Conservation (phyloP, 2,888 invertebrate genomes). For the Thymelicus sylvestris region DNA sequence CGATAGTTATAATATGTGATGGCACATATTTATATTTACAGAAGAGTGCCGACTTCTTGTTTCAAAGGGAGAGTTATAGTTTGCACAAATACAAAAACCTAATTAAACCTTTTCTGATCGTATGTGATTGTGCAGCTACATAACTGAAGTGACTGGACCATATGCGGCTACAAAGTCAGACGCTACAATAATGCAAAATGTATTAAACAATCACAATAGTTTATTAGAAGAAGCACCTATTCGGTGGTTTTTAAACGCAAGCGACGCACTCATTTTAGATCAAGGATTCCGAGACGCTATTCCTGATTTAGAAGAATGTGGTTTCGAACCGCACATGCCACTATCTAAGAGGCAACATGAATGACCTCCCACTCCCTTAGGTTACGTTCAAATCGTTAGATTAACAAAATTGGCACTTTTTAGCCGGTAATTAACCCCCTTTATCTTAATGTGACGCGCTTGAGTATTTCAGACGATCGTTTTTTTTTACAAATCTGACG, state of each 20-base stretch:
- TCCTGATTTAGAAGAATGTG: constrained; percentile 27
- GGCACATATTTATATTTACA: too few species aligned
- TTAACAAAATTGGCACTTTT: too few species aligned
- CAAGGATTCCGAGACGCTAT: constrained; percentile 26
- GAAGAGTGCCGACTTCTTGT: background rate
- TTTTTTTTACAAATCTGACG: too few species aligned
- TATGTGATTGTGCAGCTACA: constrained; percentile 40
- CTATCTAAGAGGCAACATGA: constrained; percentile 22
- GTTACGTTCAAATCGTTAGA: too few species aligned
- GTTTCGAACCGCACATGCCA: constrained; percentile 25
- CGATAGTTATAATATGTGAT: too few species aligned
- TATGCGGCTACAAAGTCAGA: too few species aligned
- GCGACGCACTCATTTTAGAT: constrained; percentile 16
- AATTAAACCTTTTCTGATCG: constrained; percentile 45
- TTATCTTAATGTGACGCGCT: too few species aligned
- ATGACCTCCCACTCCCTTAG: too few species aligned
- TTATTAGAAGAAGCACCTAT: background rate
- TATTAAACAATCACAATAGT: background rate
- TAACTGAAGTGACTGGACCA: constrained; percentile 9
- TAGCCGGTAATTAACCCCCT: too few species aligned
- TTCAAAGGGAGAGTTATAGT: constrained; percentile 10
- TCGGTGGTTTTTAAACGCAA: background rate
- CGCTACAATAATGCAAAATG: too few species aligned
- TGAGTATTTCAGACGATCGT: too few species aligned
- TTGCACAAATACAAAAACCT: constrained; percentile 42